Conservation (phyloP, 1,140 invertebrate species). For the roundworm (Caenorhabditis elegans) region WBcel235 BX284605.5:13003501-13004000, state of each 20-base stretch:
- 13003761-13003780: no score
- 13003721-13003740: not conserved
- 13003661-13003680: no score
- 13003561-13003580: constrained; percentile 32
- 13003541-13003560: constrained; percentile 34
- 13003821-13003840: not conserved
- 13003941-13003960: not conserved
- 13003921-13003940: not conserved
- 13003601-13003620: no score
- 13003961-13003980: not conserved
- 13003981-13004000: not conserved
- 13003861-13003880: not conserved
- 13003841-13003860: not conserved
- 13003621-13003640: no score
- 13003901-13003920: not conserved
- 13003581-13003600: no score
- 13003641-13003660: not conserved
- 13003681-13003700: no score
- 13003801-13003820: no score
- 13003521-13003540: constrained; percentile 2
- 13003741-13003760: not conserved
- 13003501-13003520: no score
- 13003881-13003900: not conserved
- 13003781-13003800: no score
- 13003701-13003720: not conserved